Conservation (phyloP, 2,113 vertebrate species). For the Neolamprologus brichardi region DNA sequence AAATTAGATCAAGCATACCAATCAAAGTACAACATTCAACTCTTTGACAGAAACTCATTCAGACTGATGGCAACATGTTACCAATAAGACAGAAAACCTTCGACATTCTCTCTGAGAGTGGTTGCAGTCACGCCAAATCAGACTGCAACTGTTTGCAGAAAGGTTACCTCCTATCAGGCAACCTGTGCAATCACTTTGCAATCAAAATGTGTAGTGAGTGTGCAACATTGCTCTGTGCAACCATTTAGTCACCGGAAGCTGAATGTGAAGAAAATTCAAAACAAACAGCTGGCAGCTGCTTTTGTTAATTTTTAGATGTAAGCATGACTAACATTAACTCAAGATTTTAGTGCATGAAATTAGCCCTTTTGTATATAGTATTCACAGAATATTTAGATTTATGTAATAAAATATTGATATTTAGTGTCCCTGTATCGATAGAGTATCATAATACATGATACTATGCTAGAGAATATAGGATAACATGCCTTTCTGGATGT, state of each 20-base stretch:
- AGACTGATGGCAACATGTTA: background rate
- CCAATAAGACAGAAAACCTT: background rate
- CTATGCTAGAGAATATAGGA: background rate
- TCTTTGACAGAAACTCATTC: background rate
- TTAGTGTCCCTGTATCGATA: background rate
- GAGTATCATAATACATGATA: background rate
- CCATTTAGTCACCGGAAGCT: background rate
- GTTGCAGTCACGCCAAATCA: background rate
- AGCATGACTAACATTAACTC: background rate
- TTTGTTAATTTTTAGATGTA: background rate
- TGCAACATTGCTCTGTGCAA: background rate
- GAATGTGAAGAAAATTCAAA: background rate
- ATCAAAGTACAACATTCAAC: background rate
- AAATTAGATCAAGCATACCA: background rate
- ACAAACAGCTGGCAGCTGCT: background rate
- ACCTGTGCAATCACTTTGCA: background rate
- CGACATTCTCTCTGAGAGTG: background rate
- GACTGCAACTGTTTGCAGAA: background rate
- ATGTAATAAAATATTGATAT: background rate
- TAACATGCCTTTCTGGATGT: background rate
- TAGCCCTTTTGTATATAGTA: background rate
- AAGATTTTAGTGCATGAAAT: background rate
- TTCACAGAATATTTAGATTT: background rate
- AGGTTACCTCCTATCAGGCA: background rate
- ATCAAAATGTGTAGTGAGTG: background rate